Evolutionary conservation across 2,888 invertebrate species (phyloP), one percentile per base, ranked within the genome.

Genomic region (Papilio protenor): DNA sequence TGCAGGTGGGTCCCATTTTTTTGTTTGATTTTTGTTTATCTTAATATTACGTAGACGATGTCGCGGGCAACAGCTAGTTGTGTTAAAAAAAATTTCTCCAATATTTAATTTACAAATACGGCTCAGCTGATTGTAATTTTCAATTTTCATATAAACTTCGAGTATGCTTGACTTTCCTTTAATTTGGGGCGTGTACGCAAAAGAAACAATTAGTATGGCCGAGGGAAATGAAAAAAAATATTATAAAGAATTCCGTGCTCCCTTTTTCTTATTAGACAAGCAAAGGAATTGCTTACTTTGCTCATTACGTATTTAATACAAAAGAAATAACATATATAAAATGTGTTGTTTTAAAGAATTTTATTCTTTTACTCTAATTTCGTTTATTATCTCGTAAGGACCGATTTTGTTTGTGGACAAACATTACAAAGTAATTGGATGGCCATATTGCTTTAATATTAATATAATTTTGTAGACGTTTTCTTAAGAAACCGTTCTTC

Each of bases 141-240:
- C 47, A 40, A 12, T n/a, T 57, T 47, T 27, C 14, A 40, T 1
- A 40, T n/a, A 4, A 47, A 11, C 49, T 47, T 61, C 45, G 40
- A 72, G 72, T 52, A 72, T 23, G 64, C 52, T 72, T 18, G 23
- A 52, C 64, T 64, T 52, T 59, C 33, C 52, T 64, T 77, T 73
- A 73, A 72, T 72, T 77, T 72, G 45, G 64, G 40, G 33, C 64
- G n/a, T 40, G 52, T 76, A 55, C 61, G 52, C 75, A 72, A 64
- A 72, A 77, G 72, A 64, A 72, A 72, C 64, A 77, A 77, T 77
- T 77, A 77, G 55, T 73, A 12, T 45, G 72, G 52, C 76, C 61
- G 23, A 64, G 64, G 40, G 21, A 49, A 76, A 76, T 49, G 61
- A 71, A 76, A 61, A 70, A 47, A 76, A 59, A 18, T 55, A n/a